A percentile compares a stretch with the other conserved stretches of the same genome.
Conservation (phyloP, 2,113 vertebrate genomes). For the Echinops telfairi region DNA sequence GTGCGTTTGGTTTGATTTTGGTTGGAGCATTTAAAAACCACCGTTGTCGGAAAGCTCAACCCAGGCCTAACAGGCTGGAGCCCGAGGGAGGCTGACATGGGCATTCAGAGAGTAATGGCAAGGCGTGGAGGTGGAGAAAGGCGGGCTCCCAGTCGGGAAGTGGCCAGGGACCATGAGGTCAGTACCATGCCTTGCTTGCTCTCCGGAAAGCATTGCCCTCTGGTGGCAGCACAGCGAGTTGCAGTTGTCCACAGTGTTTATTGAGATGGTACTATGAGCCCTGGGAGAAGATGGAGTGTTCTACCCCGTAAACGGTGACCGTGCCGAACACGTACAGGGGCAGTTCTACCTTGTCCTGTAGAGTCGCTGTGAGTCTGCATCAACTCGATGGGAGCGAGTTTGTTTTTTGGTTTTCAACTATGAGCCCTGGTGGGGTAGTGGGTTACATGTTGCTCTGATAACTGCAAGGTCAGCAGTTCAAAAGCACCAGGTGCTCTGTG, state of each 20-base stretch:
- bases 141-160: neutral
- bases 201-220: conserved; percentile 61
- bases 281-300: neutral
- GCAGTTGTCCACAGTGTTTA: neutral
- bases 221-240: conserved; percentile 55
- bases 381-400: no score
- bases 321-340: no score
- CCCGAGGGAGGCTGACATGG: neutral
- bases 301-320: no score
- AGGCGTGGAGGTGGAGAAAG: neutral
- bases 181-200: neutral
- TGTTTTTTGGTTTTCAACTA: no score
- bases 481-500: neutral
- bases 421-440: no score
- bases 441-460: no score
- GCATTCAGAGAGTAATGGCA: neutral
- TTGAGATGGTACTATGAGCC: neutral
- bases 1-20: neutral
- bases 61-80: neutral
- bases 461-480: neutral
- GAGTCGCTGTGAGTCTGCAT: no score
- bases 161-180: neutral
- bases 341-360: no score
- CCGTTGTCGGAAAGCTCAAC: neutral
- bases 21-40: neutral